These are phyloP conservation scores for Linnaemya tessellans DNA, from an alignment of 2,888 invertebrate genomes.

Conservation along the genomic window DNA sequence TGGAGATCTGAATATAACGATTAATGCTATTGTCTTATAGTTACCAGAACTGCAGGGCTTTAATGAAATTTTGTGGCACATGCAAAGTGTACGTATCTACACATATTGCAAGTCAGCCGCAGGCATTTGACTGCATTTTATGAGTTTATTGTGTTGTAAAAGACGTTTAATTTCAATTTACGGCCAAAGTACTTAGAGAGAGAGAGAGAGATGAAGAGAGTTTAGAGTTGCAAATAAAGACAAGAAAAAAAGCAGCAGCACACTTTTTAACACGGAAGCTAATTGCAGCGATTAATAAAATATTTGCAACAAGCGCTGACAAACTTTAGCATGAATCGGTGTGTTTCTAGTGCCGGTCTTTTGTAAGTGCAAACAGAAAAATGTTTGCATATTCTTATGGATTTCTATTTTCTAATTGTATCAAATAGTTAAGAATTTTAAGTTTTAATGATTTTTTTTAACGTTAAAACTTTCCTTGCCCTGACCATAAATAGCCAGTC, in stretches of 20 bases:
- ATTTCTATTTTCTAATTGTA: neutral
- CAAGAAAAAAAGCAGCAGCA: constrained; percentile 15
- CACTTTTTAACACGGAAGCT: constrained; percentile 47
- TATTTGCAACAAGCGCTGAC: constrained; percentile 55
- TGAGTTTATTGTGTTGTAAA: constrained; percentile 48
- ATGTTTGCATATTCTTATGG: neutral
- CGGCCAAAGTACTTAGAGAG: neutral
- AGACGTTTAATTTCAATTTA: constrained; percentile 51
- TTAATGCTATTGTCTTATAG: neutral
- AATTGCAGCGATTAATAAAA: constrained; percentile 64
- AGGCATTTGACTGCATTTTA: constrained; percentile 27
- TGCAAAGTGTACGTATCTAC: neutral
- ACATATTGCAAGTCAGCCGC: neutral
- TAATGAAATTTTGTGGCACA: neutral
- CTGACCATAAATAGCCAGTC: constrained; percentile 13
- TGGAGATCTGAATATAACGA: too few species aligned
- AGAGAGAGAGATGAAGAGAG: neutral
- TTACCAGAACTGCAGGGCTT: neutral
- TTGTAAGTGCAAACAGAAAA: neutral
- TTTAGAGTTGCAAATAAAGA: neutral
- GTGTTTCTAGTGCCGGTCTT: neutral
- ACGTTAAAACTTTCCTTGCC: neutral
- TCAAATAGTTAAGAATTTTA: neutral
- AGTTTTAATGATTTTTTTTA: neutral
- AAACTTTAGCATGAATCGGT: constrained; percentile 9